Evolutionary conservation across 92 coral and sea anemone genomes (phyloP), one percentile per base, ranked within the genome.

Genomic region (Virgularia gustaviana): DNA sequence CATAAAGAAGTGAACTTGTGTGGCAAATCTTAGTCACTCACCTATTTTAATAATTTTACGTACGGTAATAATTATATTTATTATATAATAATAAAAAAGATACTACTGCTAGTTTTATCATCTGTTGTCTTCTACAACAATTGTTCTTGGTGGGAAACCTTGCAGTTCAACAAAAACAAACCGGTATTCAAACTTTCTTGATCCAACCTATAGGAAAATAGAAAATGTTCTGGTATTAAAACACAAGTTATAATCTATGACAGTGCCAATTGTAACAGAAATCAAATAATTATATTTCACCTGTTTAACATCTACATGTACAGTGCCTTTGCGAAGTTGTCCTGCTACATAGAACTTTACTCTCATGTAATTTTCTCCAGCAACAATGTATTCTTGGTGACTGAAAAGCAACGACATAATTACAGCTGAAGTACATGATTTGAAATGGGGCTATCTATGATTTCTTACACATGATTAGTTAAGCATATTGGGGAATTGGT

Each of bases 291-390:
- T n/a, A n/a, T n/a, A n/a, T n/a, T n/a, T 7, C 78, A 89, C 99
- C 95, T 89, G 89, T 83, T 94, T 94, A 0, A 94, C 99, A 75
- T 94, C 99, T 29, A 83, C 96, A 70, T 94, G 99, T 24, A 94
- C 99, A 32, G 92, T 94, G 24, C 94, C 99, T 65, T 90, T 94
- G 28, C 89, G 87, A 70, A 61, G 90, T 33, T 86, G 71, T 30
- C 99, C 99, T 19, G 84, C 63, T 0, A 87, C 76, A 54, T 94
- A 94, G 74, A 94, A 94, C 82, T 90, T 94, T 25, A 94, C 94
- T 41, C 99, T 62, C 99, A 94, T 94, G 73, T 94, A 94, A 77
- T 94, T 84, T 58, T 94, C 99, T 13, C 96, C 96, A 71, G 85
- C 91, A 8, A 89, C 99, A 18, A 94, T 83, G 49, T 94, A 94